Evolutionary conservation across 2,113 vertebrate species (phyloP).

Genomic region (Clarias batrachus): DNA sequence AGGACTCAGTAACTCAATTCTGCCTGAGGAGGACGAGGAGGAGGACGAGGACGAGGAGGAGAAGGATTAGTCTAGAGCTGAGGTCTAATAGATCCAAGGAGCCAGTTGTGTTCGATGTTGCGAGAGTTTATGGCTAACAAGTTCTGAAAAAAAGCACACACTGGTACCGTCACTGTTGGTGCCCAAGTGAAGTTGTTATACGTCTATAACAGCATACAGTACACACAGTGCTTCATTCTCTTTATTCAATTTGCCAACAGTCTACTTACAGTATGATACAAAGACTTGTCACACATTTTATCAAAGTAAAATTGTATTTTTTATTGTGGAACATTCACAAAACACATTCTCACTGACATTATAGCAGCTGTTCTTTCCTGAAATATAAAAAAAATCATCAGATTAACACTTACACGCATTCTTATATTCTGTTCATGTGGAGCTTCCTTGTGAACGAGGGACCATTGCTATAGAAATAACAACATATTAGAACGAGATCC

Average conservation of each 20-base stretch:
- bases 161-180: neutral
- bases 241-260: neutral
- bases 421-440: neutral
- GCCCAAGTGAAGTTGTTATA: neutral
- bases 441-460: neutral
- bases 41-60: constrained; percentile 4
- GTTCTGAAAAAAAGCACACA: neutral
- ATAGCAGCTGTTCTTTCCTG: neutral
- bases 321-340: neutral
- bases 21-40: neutral
- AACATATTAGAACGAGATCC: neutral
- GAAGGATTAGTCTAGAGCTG: constrained; percentile 21
- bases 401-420: no score
- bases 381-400: neutral
- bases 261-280: neutral
- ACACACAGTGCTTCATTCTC: neutral
- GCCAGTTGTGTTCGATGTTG: constrained; percentile 50
- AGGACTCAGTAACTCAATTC: constrained; percentile 33
- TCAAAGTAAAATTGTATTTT: neutral
- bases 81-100: constrained; percentile 64
- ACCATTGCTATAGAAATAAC: neutral
- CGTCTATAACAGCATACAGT: neutral
- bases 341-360: neutral
- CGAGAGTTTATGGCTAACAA: neutral
- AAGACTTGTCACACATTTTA: neutral